Evolutionary conservation across 2,113 vertebrate genomes (phyloP), one percentile per base, ranked within the genome.

Genomic region (Gallinago jamesoni): DNA sequence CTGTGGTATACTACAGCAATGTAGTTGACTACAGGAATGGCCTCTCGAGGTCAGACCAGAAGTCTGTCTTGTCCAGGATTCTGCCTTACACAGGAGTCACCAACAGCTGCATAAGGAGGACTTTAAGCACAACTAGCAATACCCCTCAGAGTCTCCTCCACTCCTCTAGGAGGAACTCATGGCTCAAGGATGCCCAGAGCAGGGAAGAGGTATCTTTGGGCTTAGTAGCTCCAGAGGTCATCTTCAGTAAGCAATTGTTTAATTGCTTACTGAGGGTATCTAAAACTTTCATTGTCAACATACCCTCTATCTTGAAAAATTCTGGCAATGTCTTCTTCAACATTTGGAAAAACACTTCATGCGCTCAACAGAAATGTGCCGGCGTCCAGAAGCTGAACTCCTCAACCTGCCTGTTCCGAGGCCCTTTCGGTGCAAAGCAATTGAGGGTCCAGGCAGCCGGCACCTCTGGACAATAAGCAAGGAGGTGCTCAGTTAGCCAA

Each of bases 51-150:
- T 63, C 52, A 85, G 41, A 52, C 19, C 33, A 41, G 63, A 68
- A 37, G 7, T 63, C 27, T 85, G 48, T 43, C 53, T 79, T 0
- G 0, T 12, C 66, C 47, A 83, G 37, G 22, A 23, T 57, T 68
- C 47, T 67, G 60, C 33, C 30, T 80, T 7, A 47, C 24, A 41
- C 14, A 55, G 27, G 14, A 62, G 14, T 33, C 45, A 74, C 27
- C 0, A 1, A 27, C 10, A 74, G 27, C 20, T 1, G 0, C 3
- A 20, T 24, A 62, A 80, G 23, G 16, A 88, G 27, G 53, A 80
- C 25, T 53, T 73, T 8, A 75, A 16, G 12, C 27, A 74, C 55
- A 83, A 37, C 41, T 63, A 74, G 17, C 59, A 62, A 41, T 24
- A 56, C 4, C 24, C 27, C 5, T 8, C 37, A 60, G 37, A 52